Evolutionary conservation across 2,888 invertebrate genomes (phyloP), one percentile per base, ranked within the genome.

Genomic region (Nomada hirtipes): DNA sequence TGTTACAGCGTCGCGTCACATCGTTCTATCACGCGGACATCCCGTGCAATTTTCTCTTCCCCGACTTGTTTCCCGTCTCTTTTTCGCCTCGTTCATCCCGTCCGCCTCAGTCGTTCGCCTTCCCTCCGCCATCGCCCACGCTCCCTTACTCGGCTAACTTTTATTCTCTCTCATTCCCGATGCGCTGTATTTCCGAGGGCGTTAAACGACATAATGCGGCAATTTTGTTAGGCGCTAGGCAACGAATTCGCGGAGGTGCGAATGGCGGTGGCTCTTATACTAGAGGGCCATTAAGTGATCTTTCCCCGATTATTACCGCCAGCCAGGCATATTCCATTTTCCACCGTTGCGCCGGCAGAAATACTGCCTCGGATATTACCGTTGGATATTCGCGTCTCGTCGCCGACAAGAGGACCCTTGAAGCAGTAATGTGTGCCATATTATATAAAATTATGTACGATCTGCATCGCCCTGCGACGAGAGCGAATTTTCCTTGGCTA

Each of bases 261-360:
- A 84, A 79, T 80, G 59, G 71, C 79, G 70, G 76, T 77, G 71
- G 74, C 83, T 79, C 79, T 82, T 85, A 57, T 71, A 26, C 77
- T 72, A 68, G 68, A 88, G 84, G 79, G 81, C 85, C 87, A 81
- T 90, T 91, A 90, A 84, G 87, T 85, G 88, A 88, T 89, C 88
- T 89, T 82, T 87, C 86, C 55, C 82, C 77, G 83, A 85, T 91
- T 89, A 90, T 90, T 90, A 88, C 85, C 84, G 85, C 82, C 86
- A 86, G 76, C 76, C 71, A 59, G 79, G 79, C 68, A 57, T 47
- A 78, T 79, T 82, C 79, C 81, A 83, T 89, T 88, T 88, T 79
- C 73, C 70, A 36, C n/a, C 57, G 59, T 18, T 59, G 36, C 36
- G 36, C 7, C 11, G 60, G 44, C 55, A 68, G 63, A 69, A 65